A percentile compares a stretch with the other conserved stretches of the same genome.
Conservation (phyloP, 2,113 vertebrate genomes). For the Malurus melanocephalus region DNA sequence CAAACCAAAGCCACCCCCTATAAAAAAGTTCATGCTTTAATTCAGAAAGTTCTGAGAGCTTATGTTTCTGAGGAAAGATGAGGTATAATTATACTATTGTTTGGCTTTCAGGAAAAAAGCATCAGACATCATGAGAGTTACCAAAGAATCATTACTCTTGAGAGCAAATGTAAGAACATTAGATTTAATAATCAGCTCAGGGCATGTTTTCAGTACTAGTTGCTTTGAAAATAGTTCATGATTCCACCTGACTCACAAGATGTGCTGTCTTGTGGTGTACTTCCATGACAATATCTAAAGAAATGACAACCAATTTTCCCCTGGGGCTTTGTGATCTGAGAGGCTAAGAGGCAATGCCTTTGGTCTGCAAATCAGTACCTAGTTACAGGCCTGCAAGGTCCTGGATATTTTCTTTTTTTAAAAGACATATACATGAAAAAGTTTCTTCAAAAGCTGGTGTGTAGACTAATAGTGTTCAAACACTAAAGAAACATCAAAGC, state of each 20-base stretch:
- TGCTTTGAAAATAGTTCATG: neutral
- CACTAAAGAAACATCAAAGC: neutral
- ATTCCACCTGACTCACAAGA: neutral
- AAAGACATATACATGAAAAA: neutral
- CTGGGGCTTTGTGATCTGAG: neutral
- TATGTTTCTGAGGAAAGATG: neutral
- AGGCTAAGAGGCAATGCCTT: neutral
- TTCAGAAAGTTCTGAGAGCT: neutral
- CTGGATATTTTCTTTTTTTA: neutral
- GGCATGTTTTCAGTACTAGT: neutral
- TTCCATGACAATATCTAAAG: neutral
- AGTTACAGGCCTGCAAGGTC: neutral
- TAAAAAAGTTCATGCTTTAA: neutral
- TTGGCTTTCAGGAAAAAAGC: neutral
- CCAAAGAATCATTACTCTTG: neutral
- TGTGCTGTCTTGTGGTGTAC: neutral
- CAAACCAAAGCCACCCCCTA: neutral
- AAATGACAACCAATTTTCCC: neutral
- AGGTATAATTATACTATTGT: neutral
- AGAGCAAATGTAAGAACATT: neutral
- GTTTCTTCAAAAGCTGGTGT: neutral
- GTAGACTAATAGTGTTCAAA: neutral
- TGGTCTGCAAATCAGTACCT: neutral
- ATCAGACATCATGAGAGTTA: neutral
- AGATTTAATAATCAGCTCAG: neutral